Base-by-base conservation (phyloP, 2,888 invertebrate species). In the Theodoxus fluviatilis region DNA sequence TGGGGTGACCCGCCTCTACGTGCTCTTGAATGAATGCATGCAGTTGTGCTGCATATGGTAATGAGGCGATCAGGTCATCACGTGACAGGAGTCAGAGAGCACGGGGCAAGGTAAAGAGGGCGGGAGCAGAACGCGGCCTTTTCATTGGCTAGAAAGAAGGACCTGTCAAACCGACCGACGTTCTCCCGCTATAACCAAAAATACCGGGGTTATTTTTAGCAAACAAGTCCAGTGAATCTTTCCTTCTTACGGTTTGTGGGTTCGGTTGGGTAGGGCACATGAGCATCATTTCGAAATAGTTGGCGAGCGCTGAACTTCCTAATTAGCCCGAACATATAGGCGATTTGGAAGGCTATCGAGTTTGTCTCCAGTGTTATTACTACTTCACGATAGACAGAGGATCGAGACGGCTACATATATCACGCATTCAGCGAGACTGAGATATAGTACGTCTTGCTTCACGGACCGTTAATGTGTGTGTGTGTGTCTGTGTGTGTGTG, bases 41-140 rank as follows among this genome's bases (percentile, higher is more conserved):
- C 61, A 22, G 49, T 65, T 68, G 61, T 37, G 67, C 70, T 69
- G 69, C 70, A 47, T 59, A 70, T 70, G 47, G 40, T 52, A 66
- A 67, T 72, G 69, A 74, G 74, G 31, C 68, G 68, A 71, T 77
- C 77, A 75, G 72, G 70, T 72, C 76, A 77, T 77, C 76, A 73
- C 71, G 72, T 74, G 75, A 75, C 74, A 33, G 28, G 22, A 33
- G 71, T 70, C 73, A 71, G 55, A 70, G 71, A 71, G 70, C 73
- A 73, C 47, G 52, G 70, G 66, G 38, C 64, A 47, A 70, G 70
- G 72, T 67, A 66, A 63, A 64, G 47, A 65, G 52, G 59, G 71
- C 55, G 52, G 61, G 49, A 37, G 43, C 28, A 25, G 43, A n/a
- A 57, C 47, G 47, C 40, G 37, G 63, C 35, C 4, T 38, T 70